Conservation (phyloP, 2,888 invertebrate species). For the Agonum fuliginosum region DNA sequence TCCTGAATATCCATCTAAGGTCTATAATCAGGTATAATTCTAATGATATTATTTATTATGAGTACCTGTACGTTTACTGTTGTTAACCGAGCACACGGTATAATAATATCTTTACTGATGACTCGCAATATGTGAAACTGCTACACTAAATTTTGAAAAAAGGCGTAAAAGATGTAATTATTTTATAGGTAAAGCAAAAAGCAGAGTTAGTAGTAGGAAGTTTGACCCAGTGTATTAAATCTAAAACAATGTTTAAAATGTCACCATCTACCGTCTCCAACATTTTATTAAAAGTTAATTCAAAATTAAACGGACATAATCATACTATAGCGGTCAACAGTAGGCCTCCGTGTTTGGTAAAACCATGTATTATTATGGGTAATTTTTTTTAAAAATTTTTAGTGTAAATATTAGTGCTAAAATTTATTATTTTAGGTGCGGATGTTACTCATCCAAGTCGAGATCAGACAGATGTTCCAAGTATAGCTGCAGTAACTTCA, state of each 20-base stretch:
- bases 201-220: constrained; percentile 82
- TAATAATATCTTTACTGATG: too few relatives aligned
- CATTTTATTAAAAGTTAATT: constrained; percentile 85
- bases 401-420: constrained; percentile 90
- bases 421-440: constrained; percentile 74
- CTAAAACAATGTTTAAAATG: constrained; percentile 72
- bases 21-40: constrained; percentile 64
- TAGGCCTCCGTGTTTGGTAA: constrained; percentile 73
- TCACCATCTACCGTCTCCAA: constrained; percentile 80
- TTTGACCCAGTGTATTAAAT: constrained; percentile 84
- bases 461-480: constrained; percentile 78
- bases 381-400: too few relatives aligned
- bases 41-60: too few relatives aligned
- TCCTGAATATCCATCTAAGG: background rate
- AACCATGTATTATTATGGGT: constrained; percentile 76
- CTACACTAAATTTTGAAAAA: background rate
- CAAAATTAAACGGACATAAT: constrained; percentile 90
- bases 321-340: constrained; percentile 73
- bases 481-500: constrained; percentile 85
- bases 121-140: too few relatives aligned
- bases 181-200: constrained; percentile 76
- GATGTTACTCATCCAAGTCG: constrained; percentile 96
- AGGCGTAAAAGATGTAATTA: too few relatives aligned
- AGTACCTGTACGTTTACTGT: too few relatives aligned
- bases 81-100: too few relatives aligned